Evolutionary conservation across 2,888 invertebrate genomes (phyloP).

Genomic region (Psococerastis gibbosa): DNA sequence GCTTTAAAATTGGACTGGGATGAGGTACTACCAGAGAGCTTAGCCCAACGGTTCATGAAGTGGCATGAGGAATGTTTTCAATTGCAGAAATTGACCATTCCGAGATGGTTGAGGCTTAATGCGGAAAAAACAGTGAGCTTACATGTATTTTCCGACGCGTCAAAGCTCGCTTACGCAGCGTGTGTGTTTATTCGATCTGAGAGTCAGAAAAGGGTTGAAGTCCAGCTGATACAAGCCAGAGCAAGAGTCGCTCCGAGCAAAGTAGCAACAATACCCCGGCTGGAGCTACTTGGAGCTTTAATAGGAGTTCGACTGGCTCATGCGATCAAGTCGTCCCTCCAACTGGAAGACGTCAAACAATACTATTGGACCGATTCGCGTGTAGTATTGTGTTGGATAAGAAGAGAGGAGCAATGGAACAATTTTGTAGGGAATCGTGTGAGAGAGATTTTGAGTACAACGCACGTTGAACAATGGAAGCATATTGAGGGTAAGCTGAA

Average conservation of each 20-base stretch:
- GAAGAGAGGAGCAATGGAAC: not conserved
- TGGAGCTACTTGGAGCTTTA: not conserved
- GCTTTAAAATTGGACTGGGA: not conserved
- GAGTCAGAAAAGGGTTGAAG: not conserved
- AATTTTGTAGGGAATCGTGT: not conserved
- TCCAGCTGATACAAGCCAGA: not conserved
- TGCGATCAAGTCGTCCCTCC: not conserved
- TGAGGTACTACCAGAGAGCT: not conserved
- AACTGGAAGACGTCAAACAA: constrained; percentile 4
- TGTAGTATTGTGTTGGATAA: not conserved
- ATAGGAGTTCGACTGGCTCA: not conserved
- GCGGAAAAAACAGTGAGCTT: not conserved
- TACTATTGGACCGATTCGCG: not conserved
- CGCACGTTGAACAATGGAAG: not conserved
- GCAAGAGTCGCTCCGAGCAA: constrained; percentile 4
- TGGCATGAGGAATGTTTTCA: not conserved
- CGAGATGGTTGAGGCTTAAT: constrained; percentile 10
- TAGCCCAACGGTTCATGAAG: not conserved
- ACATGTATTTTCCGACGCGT: not conserved
- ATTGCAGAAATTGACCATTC: not conserved
- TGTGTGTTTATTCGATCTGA: not conserved
- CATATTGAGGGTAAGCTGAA: not conserved
- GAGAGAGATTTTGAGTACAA: not conserved
- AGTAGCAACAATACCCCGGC: not conserved
- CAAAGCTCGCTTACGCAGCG: not conserved